phyloP scores from a whole-genome alignment of 1,140 invertebrate genomes.

The Teleogryllus occipitalis region DNA sequence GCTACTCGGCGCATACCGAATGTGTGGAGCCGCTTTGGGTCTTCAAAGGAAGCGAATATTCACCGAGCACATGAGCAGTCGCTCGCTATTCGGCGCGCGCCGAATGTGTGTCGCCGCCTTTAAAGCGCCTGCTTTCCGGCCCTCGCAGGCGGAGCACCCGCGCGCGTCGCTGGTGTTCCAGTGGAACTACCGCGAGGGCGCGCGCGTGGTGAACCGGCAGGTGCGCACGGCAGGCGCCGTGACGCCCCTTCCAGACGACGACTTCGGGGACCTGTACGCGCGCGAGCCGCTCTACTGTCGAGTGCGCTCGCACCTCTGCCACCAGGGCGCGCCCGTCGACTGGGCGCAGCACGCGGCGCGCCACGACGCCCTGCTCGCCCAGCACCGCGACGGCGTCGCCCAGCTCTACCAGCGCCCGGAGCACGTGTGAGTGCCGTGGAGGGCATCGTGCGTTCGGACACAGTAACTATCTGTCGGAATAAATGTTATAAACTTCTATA shows the following conservation, averaged over 20 bases:
- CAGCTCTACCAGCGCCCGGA: background rate
- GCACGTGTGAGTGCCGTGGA: background rate
- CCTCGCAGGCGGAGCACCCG: background rate
- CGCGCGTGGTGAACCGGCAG: constrained; percentile 25
- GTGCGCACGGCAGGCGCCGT: constrained; percentile 38
- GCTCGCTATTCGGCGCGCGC: no score
- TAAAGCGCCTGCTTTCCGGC: no score
- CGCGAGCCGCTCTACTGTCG: constrained; percentile 38
- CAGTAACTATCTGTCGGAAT: no score
- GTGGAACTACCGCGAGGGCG: background rate
- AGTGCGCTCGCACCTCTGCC: constrained; percentile 37
- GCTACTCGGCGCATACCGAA: no score
- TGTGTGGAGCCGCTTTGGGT: no score
- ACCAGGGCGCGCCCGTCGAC: constrained; percentile 36
- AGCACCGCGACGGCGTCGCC: background rate
- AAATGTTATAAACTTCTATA: no score
- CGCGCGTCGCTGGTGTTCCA: background rate
- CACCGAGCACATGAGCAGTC: no score
- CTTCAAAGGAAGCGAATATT: no score
- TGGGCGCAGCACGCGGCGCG: constrained; percentile 37
- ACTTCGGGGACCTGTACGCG: constrained; percentile 36
- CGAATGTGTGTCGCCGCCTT: no score
- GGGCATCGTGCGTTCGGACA: no score
- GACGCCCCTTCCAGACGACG: constrained; percentile 29
- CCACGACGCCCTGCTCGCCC: constrained; percentile 33